Conservation (phyloP, 1,140 invertebrate genomes). For the Drosophila prosaltans region DNA sequence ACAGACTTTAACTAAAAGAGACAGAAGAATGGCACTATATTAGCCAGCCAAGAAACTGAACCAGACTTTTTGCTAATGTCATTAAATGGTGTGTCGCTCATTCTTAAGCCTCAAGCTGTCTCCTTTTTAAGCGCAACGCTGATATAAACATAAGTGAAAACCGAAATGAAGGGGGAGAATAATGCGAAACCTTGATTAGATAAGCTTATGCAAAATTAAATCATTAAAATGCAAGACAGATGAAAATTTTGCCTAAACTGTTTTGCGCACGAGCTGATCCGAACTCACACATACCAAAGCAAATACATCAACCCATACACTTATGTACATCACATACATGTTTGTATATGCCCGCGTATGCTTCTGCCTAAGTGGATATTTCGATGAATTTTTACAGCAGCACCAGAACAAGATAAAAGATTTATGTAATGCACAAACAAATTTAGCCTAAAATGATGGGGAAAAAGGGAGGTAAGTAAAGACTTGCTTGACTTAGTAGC, state of each 20-base stretch:
- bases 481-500: conserved; percentile 49
- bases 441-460: neutral
- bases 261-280: conserved; percentile 71
- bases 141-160: neutral
- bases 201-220: conserved; percentile 76
- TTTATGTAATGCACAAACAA: conserved; percentile 28
- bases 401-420: conserved; percentile 49
- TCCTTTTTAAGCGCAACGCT: conserved; percentile 12
- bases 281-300: conserved; percentile 47
- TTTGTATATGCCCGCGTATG: conserved; percentile 31
- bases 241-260: conserved; percentile 70
- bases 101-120: conserved; percentile 27
- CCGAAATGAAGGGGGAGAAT: conserved; percentile 22
- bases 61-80: conserved; percentile 63
- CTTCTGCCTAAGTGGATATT: conserved; percentile 70
- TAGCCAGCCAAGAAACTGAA: conserved; percentile 52
- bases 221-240: conserved; percentile 76
- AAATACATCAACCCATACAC: conserved; percentile 30
- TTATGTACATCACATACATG: conserved; percentile 3
- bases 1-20: too few relatives aligned
- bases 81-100: conserved; percentile 69
- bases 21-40: conserved; percentile 23
- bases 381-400: conserved; percentile 64
- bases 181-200: conserved; percentile 27
- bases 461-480: conserved; percentile 19